These are phyloP conservation scores for Drosophila ustulata DNA, from an alignment of 2,888 invertebrate species.

Conservation along the genomic window DNA sequence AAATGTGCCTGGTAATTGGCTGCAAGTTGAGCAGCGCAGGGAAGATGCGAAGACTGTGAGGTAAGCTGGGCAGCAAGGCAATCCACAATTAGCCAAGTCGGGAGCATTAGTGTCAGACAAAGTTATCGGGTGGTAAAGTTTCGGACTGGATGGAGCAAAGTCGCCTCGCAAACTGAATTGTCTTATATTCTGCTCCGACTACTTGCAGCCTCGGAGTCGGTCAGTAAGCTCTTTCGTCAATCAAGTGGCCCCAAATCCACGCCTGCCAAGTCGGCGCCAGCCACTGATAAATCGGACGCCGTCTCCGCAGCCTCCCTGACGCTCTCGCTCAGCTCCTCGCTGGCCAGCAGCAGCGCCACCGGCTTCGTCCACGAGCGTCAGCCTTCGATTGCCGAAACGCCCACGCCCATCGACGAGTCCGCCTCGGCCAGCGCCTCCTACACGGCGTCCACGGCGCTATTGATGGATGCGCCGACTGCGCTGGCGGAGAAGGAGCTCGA, in stretches of 20 bases:
- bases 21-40: constrained; percentile 13
- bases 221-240: constrained; percentile 85
- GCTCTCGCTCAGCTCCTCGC: constrained; percentile 83
- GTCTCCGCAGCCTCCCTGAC: constrained; percentile 73
- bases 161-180: constrained; percentile 33
- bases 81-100: constrained; percentile 34
- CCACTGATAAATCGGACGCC: constrained; percentile 71
- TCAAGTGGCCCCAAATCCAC: constrained; percentile 73
- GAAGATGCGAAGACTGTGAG: constrained; percentile 3
- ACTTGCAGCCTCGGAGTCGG: constrained; percentile 81
- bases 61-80: constrained; percentile 26
- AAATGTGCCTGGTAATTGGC: constrained; percentile 68
- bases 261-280: constrained; percentile 54
- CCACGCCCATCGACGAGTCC: constrained; percentile 73
- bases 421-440: constrained; percentile 74
- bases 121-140: constrained; percentile 61
- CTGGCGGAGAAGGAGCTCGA: constrained; percentile 37
- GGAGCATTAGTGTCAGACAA: constrained; percentile 65
- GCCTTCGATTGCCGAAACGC: constrained; percentile 63
- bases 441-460: constrained; percentile 80
- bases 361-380: constrained; percentile 65
- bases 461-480: constrained; percentile 67
- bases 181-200: constrained; percentile 16
- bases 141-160: constrained; percentile 21
- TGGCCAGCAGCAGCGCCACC: constrained; percentile 77